phyloP scores from a whole-genome alignment of 2,113 vertebrate genomes.

The Tachuris rubrigastra region DNA sequence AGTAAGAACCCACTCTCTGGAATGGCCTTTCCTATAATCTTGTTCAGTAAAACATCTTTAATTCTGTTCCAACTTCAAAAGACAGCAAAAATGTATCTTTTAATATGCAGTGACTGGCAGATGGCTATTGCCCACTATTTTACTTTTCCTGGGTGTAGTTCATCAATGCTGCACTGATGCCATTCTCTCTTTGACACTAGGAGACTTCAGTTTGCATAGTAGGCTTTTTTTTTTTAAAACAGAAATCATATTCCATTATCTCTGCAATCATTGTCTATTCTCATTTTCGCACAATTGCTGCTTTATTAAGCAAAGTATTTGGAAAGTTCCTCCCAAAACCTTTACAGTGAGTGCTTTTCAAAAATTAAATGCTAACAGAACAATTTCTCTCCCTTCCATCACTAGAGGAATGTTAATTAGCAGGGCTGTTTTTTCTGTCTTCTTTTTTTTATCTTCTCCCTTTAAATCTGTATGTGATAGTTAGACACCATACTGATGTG shows the following conservation, averaged over 20 bases:
- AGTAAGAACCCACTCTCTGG: background rate
- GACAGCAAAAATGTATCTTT: background rate
- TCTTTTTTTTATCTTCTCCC: background rate
- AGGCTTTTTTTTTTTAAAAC: background rate
- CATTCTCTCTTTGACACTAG: background rate
- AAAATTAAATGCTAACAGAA: constrained; percentile 26
- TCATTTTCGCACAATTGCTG: constrained; percentile 2
- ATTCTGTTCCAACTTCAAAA: constrained; percentile 4
- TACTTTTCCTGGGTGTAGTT: background rate
- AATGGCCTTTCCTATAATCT: background rate
- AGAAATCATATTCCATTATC: constrained; percentile 31
- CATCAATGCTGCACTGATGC: background rate
- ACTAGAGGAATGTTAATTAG: background rate
- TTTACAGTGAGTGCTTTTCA: background rate
- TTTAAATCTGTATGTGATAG: background rate
- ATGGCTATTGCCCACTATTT: background rate
- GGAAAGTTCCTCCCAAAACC: constrained; percentile 1
- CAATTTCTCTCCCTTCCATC: background rate
- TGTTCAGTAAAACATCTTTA: background rate
- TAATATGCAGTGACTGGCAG: background rate
- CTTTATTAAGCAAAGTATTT: constrained; percentile 36
- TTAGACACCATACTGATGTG: background rate
- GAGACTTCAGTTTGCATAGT: background rate
- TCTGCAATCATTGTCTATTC: constrained; percentile 20
- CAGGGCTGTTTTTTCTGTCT: background rate